A percentile compares a stretch with the other conserved stretches of the same genome.
Conservation (phyloP, 2,888 invertebrate species). For the Coenonympha arcania region DNA sequence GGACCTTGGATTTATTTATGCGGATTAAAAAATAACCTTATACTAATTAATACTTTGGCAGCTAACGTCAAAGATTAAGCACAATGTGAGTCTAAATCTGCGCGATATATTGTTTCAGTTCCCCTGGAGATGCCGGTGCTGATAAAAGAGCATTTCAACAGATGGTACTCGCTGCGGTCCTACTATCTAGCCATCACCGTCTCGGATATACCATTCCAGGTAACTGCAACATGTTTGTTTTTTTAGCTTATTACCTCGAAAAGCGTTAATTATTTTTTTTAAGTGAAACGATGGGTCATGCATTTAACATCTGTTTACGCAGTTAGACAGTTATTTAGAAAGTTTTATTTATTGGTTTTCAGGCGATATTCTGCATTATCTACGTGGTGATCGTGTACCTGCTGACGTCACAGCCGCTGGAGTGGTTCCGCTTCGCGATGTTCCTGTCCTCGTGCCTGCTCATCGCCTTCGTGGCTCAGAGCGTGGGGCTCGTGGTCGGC, state of each 20-base stretch:
- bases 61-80: no score
- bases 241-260: not conserved
- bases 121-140: slow-evolving; percentile 96
- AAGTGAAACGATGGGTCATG: not conserved
- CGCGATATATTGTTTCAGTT: slow-evolving; percentile 74
- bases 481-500: slow-evolving; percentile 94
- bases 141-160: slow-evolving; percentile 94
- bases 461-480: slow-evolving; percentile 96
- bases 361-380: slow-evolving; percentile 94
- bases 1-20: no score
- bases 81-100: not conserved
- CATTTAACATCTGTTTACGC: not conserved
- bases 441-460: slow-evolving; percentile 90
- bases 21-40: no score
- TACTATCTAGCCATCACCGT: slow-evolving; percentile 97
- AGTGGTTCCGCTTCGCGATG: slow-evolving; percentile 87
- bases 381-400: slow-evolving; percentile 95
- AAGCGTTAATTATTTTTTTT: no score
- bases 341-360: slow-evolving; percentile 37
- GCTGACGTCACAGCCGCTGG: slow-evolving; percentile 94
- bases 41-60: no score
- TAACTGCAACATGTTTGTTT: slow-evolving; percentile 46
- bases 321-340: not conserved
- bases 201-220: slow-evolving; percentile 98
- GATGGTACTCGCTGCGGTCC: slow-evolving; percentile 96